phyloP scores from a whole-genome alignment of 2,797 vertebrate genomes.

The Cryptoblepharus egeriae region DNA sequence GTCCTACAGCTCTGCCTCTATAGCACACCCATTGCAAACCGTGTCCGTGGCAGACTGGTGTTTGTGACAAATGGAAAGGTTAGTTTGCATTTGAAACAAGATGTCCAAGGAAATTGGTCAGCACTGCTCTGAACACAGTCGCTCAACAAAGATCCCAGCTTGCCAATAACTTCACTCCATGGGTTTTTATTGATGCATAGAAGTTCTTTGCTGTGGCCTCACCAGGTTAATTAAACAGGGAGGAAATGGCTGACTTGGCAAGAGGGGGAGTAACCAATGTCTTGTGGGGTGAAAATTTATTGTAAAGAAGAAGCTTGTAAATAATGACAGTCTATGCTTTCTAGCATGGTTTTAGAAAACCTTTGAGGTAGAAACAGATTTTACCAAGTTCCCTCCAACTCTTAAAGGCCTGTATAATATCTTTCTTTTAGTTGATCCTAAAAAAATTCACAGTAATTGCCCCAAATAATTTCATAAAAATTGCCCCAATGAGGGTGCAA shows the following conservation, averaged over 20 bases:
- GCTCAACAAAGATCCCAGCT: constrained; percentile 10
- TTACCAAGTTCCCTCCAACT: no score
- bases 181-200: constrained; percentile 21
- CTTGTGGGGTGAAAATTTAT: constrained; percentile 12
- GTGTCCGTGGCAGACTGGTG: not conserved
- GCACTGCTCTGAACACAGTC: not conserved
- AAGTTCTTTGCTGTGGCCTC: not conserved
- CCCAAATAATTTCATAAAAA: no score
- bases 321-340: not conserved
- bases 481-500: not conserved
- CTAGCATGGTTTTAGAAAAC: not conserved
- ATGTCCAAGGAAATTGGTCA: not conserved
- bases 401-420: not conserved
- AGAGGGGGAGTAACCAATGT: constrained; percentile 12
- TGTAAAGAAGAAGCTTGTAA: not conserved
- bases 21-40: no score
- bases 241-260: constrained; percentile 16
- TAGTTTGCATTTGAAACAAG: constrained; percentile 4
- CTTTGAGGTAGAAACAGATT: not conserved
- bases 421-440: not conserved
- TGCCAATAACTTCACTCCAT: constrained; percentile 20
- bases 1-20: no score
- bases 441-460: no score
- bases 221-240: constrained; percentile 21
- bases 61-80: not conserved